Evolutionary conservation across 2,797 vertebrate species (phyloP).

Genomic region (Eulemur rubriventer): DNA sequence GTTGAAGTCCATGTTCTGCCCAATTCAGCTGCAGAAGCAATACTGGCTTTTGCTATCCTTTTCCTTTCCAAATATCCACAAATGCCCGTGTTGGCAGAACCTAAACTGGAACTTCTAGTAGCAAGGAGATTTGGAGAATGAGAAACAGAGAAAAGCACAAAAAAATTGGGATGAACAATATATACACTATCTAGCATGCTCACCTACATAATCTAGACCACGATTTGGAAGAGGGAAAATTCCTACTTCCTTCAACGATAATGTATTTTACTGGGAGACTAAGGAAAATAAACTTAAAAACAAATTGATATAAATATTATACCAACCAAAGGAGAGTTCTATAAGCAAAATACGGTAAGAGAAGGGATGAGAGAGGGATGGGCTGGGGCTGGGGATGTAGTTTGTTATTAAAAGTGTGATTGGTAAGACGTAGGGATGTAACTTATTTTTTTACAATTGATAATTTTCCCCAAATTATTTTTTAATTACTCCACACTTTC

Average conservation of each 20-base stretch:
- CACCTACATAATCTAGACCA: background rate
- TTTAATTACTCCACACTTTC: background rate
- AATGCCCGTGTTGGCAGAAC: background rate
- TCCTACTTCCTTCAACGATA: background rate
- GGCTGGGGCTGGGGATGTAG: rapidly evolving
- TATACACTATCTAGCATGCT: background rate
- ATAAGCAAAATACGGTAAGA: background rate
- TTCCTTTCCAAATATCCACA: background rate
- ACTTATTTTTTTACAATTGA: background rate
- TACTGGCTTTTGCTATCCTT: background rate
- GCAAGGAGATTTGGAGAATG: background rate
- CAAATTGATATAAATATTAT: background rate
- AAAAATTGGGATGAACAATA: background rate
- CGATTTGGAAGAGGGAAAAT: background rate
- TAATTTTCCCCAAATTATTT: background rate
- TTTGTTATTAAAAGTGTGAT: background rate
- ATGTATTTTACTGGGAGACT: background rate
- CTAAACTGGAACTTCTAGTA: background rate
- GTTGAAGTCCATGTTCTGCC: background rate
- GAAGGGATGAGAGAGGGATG: background rate
- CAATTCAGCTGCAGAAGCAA: background rate
- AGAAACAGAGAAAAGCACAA: background rate
- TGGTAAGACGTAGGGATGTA: background rate
- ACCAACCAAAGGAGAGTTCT: background rate
- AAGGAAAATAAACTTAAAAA: background rate